Base-by-base conservation (phyloP, 92 coral and sea anemone species). In the Chrysogorgia sp. region DNA sequence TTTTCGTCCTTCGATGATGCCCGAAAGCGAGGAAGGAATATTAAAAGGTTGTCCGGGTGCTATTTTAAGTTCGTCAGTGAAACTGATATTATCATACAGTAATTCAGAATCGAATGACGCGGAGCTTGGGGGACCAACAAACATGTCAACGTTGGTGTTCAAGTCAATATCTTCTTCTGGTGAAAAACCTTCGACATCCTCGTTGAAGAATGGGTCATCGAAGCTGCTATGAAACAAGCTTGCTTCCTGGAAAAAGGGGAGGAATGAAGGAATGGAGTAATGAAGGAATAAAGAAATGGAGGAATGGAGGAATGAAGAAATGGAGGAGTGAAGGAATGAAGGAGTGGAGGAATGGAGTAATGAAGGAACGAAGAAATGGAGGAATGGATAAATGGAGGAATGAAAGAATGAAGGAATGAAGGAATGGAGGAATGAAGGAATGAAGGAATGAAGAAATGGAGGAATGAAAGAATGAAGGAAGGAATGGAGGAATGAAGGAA, bases 111-210 rank as follows among this genome's bases (percentile, higher is more conserved):
- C 20, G n/a, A 26, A 20, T 3, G 7, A 17, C 1, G 25, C 76
- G 21, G 50, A 59, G 19, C 76, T 69, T 4, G 76, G 76, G 76
- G 76, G 17, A 2, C 76, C 76, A 13, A 58, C 48, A 30, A 2
- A n/a, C 53, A 7, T 15, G n/a, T 6, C 53, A 47, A 47, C 2
- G n/a, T 7, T 15, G 53, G 53, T 7, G 53, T 15, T 7, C n/a
- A n/a, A 12, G 7, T 47, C 53, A 47, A n/a, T 2, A 15, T 47
- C 53, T 7, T 6, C 10, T 47, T 15, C 53, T 6, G 10, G 2
- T 10, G 32, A 7, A 10, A 21, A 24, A 2, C 55, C 41, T 67
- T 34, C 55, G 25, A 67, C 28, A 40, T 23, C 56, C 12, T 37
- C 48, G 43, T 1, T 58, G n/a, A 37, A 49, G 28, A 40, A 69